Base-by-base conservation (phyloP, 2,888 invertebrate genomes). In the Gymnosoma rotundatum region DNA sequence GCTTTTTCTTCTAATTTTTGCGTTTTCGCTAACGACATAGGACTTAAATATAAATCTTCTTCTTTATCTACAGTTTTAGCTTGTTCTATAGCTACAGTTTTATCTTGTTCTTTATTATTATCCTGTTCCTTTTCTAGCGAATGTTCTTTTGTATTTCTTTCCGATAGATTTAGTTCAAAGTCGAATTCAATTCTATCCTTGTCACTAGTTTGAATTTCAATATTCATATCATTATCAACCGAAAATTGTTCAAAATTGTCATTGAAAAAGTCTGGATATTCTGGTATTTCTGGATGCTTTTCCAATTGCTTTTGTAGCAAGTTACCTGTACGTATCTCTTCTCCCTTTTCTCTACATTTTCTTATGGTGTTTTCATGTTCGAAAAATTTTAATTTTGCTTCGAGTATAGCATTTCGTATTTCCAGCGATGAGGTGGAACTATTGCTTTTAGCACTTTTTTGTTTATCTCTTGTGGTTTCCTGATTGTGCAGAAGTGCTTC, bases 331-430 rank as follows among this genome's bases (percentile, higher is more conserved):
- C n/a, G 73, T 50, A 60, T 54, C 54, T 79, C 63, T 12, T 73
- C 60, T 10, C 64, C 69, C 36, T 75, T 58, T 63, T 82, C 86
- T 66, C 56, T 78, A 12, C 72, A 54, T 36, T 73, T 38, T 45
- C 72, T 48, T 63, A 76, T 48, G 1, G 32, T 75, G 14, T 63
- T 70, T 52, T 86, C 86, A 16, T 70, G 73, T 76, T 87, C 67
- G 25, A 87, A 88, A 25, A 88, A 84, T 69, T 87, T 86, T 10
- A 80, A 21, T 80, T 87, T 87, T 3, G 88, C 88, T 50, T 88
- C 87, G 0, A 83, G 36, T 25, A 88, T 88, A 2, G 87, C 86
- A 76, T 88, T 88, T 54, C 61, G 83, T 50, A 81, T 60, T 73
- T 84, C 74, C 9, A 72, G 14, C 14, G 75, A 52, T 58, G 75